Evolutionary conservation across 2,113 vertebrate genomes (phyloP).

Genomic region (Lagopus muta): DNA sequence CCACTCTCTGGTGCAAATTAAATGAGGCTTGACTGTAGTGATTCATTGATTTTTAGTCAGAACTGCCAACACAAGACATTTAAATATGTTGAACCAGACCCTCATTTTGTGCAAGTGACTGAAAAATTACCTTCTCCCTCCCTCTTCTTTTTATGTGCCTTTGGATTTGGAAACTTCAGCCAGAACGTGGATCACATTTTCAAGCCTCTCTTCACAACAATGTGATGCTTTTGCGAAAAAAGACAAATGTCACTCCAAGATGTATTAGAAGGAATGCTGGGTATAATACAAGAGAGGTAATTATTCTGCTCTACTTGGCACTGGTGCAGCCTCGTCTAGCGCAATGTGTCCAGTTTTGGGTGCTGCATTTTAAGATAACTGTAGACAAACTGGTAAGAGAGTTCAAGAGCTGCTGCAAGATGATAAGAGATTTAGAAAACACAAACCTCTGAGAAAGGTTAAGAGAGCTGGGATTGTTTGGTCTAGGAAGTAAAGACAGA

Average conservation of each 20-base stretch:
- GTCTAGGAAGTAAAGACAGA: neutral
- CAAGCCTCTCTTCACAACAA: neutral
- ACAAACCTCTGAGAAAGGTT: constrained; percentile 13
- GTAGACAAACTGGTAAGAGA: neutral
- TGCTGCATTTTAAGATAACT: neutral
- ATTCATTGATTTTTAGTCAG: neutral
- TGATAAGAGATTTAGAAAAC: constrained; percentile 21
- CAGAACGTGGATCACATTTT: neutral
- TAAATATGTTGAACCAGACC: neutral
- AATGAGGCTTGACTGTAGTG: neutral
- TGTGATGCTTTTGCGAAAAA: constrained; percentile 24
- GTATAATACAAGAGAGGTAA: constrained; percentile 41
- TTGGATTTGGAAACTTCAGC: constrained; percentile 25
- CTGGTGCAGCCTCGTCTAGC: constrained; percentile 36
- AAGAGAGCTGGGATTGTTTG: constrained; percentile 13
- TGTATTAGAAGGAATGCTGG: neutral
- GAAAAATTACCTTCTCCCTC: neutral
- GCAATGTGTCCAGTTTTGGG: neutral
- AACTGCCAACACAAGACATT: neutral
- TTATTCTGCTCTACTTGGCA: constrained; percentile 68
- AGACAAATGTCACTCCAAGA: constrained; percentile 29
- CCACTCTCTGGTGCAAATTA: neutral
- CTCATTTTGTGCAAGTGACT: neutral
- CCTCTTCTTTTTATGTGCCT: neutral
- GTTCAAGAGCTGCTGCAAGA: neutral